phyloP scores from a whole-genome alignment of 2,113 vertebrate genomes.

The Gymnorhina tibicen region DNA sequence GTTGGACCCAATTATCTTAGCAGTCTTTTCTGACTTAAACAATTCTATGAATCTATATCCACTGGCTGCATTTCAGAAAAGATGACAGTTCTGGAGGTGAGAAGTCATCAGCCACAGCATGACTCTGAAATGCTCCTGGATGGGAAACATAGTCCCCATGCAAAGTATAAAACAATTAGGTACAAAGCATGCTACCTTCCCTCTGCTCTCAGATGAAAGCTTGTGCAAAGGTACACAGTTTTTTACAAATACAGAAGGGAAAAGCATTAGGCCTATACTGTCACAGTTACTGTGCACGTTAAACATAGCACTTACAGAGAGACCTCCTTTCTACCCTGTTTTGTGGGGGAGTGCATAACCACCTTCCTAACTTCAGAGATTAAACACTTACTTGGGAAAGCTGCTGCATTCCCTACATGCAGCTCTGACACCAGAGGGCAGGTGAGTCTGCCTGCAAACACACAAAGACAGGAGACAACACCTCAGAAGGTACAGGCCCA shows the following conservation, averaged over 20 bases:
- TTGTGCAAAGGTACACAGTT: background rate
- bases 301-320: background rate
- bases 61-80: background rate
- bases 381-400: background rate
- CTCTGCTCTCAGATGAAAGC: background rate
- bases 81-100: background rate
- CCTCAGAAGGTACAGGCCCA: accelerated
- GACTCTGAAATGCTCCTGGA: background rate
- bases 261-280: background rate
- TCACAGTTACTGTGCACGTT: background rate
- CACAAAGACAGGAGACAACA: background rate
- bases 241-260: background rate
- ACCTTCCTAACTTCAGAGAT: too few relatives aligned
- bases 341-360: background rate
- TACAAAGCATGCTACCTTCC: background rate
- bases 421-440: background rate
- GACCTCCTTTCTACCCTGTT: background rate
- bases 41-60: background rate
- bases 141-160: accelerated
- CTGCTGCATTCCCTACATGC: background rate
- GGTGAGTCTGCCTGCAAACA: background rate
- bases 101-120: accelerated
- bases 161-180: background rate
- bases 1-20: too few relatives aligned
- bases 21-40: accelerated